These are phyloP conservation scores for Tetragonula carbonaria DNA, from an alignment of 2,888 invertebrate genomes.

Conservation along the genomic window DNA sequence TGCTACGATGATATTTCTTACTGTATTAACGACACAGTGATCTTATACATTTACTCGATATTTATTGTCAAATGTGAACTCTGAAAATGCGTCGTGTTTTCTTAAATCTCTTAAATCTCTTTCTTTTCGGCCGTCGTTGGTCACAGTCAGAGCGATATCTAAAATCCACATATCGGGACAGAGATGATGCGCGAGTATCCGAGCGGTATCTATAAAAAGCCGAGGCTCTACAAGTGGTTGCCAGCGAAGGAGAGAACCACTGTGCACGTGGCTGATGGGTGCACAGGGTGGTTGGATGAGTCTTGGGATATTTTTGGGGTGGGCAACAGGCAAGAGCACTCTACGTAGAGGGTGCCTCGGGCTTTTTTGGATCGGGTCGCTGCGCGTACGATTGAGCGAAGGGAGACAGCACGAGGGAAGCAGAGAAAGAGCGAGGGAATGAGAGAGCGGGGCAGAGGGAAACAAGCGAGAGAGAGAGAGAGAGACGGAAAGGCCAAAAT, in stretches of 20 bases:
- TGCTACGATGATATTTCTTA: no score
- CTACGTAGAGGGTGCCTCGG: constrained; percentile 75
- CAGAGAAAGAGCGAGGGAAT: constrained; percentile 12
- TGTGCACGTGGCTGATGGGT: constrained; percentile 68
- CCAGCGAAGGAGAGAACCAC: constrained; percentile 71
- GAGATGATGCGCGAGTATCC: no score
- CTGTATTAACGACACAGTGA: no score
- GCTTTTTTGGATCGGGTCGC: constrained; percentile 74
- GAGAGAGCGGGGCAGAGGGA: constrained; percentile 17
- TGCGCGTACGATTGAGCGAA: constrained; percentile 58
- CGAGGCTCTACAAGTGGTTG: constrained; percentile 69
- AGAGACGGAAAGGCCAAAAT: constrained; percentile 52
- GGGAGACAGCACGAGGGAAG: constrained; percentile 57
- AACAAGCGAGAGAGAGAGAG: constrained; percentile 35
- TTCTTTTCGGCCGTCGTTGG: no score
- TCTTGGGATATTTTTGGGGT: constrained; percentile 71
- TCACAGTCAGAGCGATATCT: no score
- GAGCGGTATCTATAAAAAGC: constrained; percentile 19
- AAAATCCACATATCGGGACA: not conserved
- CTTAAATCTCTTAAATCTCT: no score
- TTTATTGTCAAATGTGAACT: no score
- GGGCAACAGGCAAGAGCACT: constrained; percentile 73
- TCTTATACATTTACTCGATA: no score
- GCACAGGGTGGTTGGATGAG: constrained; percentile 73
- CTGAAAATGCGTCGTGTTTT: no score